These are phyloP conservation scores for Dicyrtomina minuta DNA, from an alignment of 2,888 invertebrate species.

Conservation along the genomic window DNA sequence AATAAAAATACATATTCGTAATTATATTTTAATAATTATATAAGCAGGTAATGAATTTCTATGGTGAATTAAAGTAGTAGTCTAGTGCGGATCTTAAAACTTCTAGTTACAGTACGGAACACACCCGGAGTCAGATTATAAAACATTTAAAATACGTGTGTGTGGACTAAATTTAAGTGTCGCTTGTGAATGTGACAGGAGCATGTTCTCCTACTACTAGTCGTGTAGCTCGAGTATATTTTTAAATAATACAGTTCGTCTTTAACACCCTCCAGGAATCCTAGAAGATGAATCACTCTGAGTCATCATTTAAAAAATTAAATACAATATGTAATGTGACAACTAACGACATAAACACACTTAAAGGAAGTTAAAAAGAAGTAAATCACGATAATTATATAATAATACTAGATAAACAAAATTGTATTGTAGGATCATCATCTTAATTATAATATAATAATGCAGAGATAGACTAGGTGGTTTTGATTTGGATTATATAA, in stretches of 20 bases:
- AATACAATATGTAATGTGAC: constrained; percentile 24
- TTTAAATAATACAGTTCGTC: constrained; percentile 30
- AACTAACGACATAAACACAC: constrained; percentile 22
- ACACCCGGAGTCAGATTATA: constrained; percentile 4
- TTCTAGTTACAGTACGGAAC: constrained; percentile 21
- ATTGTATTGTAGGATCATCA: constrained; percentile 30
- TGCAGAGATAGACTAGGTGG: constrained; percentile 35
- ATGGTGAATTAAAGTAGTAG: constrained; percentile 7
- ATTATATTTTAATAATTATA: background rate
- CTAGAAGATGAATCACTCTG: constrained; percentile 31
- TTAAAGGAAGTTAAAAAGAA: constrained; percentile 29
- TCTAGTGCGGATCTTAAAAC: constrained; percentile 28
- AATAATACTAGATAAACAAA: constrained; percentile 33
- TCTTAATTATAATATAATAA: constrained; percentile 29
- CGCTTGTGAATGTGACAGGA: background rate
- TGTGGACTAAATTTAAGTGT: background rate
- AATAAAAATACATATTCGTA: constrained; percentile 5
- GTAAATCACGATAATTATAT: constrained; percentile 29
- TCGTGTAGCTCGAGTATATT: constrained; percentile 29
- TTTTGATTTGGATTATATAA: constrained; percentile 33
- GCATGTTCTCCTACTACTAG: constrained; percentile 13
- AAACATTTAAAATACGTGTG: background rate
- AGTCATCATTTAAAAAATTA: constrained; percentile 30
- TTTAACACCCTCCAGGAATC: constrained; percentile 16
- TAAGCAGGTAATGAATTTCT: constrained; percentile 10